Percentiles rank a stretch among this genome's conserved stretches.
These are phyloP conservation scores for Siniperca chuatsi DNA, from an alignment of 2,113 vertebrate species.

Conservation along the genomic window DNA sequence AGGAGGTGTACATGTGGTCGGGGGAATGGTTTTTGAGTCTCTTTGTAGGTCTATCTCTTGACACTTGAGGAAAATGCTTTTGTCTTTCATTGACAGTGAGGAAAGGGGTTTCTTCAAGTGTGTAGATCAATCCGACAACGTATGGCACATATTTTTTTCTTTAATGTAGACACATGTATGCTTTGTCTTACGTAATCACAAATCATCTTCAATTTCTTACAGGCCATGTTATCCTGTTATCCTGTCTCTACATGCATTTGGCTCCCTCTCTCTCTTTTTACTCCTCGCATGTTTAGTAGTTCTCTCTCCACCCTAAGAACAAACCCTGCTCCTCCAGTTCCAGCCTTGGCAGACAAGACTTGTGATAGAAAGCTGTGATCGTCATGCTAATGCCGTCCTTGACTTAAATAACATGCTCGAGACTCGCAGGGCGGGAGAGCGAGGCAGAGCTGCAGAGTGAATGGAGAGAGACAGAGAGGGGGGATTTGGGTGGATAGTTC, in stretches of 20 bases:
- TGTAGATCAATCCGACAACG: neutral
- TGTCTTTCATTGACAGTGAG: conserved; percentile 28
- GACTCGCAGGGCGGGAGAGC: conserved; percentile 29
- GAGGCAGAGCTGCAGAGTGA: conserved; percentile 33
- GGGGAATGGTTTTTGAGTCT: conserved; percentile 37
- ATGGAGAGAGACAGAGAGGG: neutral
- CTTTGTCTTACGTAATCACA: conserved; percentile 26
- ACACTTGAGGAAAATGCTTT: conserved; percentile 21
- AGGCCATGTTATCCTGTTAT: neutral
- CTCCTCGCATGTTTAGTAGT: conserved; percentile 25
- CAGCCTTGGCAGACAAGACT: conserved; percentile 62
- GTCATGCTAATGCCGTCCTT: conserved; percentile 80
- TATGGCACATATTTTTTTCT: neutral
- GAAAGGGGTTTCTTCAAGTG: neutral
- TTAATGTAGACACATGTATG: conserved; percentile 32
- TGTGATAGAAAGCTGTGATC: conserved; percentile 73
- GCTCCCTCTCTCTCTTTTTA: neutral
- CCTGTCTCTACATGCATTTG: conserved; percentile 1
- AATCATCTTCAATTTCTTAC: conserved; percentile 43
- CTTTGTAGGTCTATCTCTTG: conserved; percentile 25
- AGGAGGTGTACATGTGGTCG: conserved; percentile 20
- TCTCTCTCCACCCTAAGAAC: conserved; percentile 28
- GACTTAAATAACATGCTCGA: conserved; percentile 71
- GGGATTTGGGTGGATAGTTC: conserved; percentile 48
- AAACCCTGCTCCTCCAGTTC: conserved; percentile 40